These are phyloP conservation scores for Acromyrmex heyeri DNA, from an alignment of 1,140 invertebrate species.

Conservation along the genomic window DNA sequence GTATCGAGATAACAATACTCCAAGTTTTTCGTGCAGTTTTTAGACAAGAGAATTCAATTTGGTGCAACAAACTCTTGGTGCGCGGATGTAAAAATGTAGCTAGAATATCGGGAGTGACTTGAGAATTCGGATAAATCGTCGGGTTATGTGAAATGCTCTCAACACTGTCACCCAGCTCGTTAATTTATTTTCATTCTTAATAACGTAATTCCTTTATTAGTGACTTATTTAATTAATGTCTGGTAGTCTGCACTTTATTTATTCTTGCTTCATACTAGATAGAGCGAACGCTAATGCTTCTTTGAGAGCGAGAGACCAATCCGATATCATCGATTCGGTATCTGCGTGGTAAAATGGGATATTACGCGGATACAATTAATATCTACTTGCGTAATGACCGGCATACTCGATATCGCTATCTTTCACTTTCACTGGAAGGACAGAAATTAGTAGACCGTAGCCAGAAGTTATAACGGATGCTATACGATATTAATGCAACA, in stretches of 20 bases:
- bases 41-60: slow-evolving; percentile 22
- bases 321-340: slow-evolving; percentile 11
- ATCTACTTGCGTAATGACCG: slow-evolving; percentile 50
- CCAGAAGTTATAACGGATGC: background rate
- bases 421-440: slow-evolving; percentile 55
- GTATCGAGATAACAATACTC: slow-evolving; percentile 63
- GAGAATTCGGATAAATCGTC: background rate
- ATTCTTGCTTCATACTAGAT: background rate
- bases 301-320: background rate
- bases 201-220: slow-evolving; percentile 9
- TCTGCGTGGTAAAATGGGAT: slow-evolving; percentile 34
- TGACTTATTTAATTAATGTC: background rate
- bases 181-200: background rate
- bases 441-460: slow-evolving; percentile 47
- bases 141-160: background rate
- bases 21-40: slow-evolving; percentile 50
- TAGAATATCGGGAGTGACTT: slow-evolving; percentile 14
- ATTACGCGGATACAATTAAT: slow-evolving; percentile 51
- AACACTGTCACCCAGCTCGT: background rate
- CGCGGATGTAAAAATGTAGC: background rate
- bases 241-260: background rate
- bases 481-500: background rate
- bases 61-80: slow-evolving; percentile 32
- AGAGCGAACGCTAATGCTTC: background rate
- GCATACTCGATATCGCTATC: slow-evolving; percentile 34